Base-by-base conservation (phyloP, 2,797 vertebrate genomes). In the Synanceia verrucosa region DNA sequence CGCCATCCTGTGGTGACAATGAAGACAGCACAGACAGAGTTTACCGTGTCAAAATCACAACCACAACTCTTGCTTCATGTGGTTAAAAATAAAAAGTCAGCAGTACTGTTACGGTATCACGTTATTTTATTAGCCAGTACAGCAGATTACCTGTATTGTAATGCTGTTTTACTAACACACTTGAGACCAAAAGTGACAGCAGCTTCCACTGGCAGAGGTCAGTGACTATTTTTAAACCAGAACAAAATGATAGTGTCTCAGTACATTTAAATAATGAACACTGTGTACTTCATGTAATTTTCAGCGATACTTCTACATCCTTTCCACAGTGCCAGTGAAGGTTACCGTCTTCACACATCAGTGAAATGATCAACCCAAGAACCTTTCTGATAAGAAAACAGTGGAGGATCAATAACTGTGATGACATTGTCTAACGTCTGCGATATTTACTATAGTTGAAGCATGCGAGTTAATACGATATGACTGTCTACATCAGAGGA, bases 41-140 rank as follows among this genome's bases (percentile, higher is more conserved):
- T 23, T 9, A 4, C 16, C 18, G 31, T 28, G 2, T 9, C 12
- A 14, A 12, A 18, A 36, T 34, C 23, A 43, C 13, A 37, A 29
- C 57, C 67, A 61, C 12, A 48, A 16, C 34, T n/a, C n/a, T n/a
- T n/a, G n/a, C n/a, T n/a, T n/a, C n/a, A n/a, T n/a, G n/a, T n/a
- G n/a, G n/a, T n/a, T n/a, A n/a, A n/a, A n/a, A 23, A 24, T 14
- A 5, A n/a, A 41, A 7, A 23, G 1, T 39, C 59, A 53, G 29
- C 9, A 56, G 24, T 14, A 50, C 9, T 31, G 8, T 76, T 74
- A 53, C 61, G 52, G 73, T 69, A 76, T 78, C 65, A 67, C 67
- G 73, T 82, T 44, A 70, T 82, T 93, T 93, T 93, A 93, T 93
- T 92, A 76, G 74, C 62, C 78, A 65, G 75, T 85, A 89, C 71